Conservation (phyloP, 2,888 invertebrate species). For the Brenthis hecate region DNA sequence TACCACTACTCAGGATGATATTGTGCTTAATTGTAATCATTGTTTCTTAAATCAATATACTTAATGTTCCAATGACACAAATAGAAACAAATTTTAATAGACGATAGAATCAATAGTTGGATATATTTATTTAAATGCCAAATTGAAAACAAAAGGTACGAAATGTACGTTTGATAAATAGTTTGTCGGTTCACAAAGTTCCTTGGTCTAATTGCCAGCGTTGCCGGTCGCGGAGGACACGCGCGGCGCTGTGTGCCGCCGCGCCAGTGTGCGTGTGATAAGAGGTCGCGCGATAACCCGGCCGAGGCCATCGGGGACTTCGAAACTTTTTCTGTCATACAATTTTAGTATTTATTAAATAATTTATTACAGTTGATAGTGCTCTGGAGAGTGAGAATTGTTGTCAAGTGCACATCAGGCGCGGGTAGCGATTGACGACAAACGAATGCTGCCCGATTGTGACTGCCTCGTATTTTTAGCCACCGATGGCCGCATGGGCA, state of each 20-base stretch:
- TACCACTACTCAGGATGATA: too few species aligned
- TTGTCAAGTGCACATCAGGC: constrained; percentile 29
- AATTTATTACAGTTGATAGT: constrained; percentile 21
- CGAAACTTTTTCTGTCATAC: constrained; percentile 12
- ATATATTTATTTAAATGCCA: background rate
- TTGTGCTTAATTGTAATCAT: too few species aligned
- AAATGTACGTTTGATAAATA: constrained; percentile 24
- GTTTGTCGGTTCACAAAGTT: constrained; percentile 47
- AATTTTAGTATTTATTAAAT: constrained; percentile 16
- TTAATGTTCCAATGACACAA: too few species aligned
- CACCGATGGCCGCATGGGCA: constrained; percentile 14
- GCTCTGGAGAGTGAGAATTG: background rate
- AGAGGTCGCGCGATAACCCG: constrained; percentile 49
- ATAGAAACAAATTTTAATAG: too few species aligned
- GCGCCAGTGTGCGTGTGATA: constrained; percentile 41
- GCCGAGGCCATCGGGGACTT: constrained; percentile 40
- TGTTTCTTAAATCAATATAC: too few species aligned
- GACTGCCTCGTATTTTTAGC: constrained; percentile 34
- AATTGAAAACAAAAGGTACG: constrained; percentile 21
- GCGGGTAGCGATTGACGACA: background rate
- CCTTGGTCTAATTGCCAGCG: constrained; percentile 59
- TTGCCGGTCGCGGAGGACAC: constrained; percentile 46
- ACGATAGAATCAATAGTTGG: too few species aligned
- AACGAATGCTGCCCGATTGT: constrained; percentile 11
- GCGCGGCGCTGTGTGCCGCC: constrained; percentile 51